Evolutionary conservation across 1,140 invertebrate genomes (phyloP).

Genomic region (Sminthurinus signatus): DNA sequence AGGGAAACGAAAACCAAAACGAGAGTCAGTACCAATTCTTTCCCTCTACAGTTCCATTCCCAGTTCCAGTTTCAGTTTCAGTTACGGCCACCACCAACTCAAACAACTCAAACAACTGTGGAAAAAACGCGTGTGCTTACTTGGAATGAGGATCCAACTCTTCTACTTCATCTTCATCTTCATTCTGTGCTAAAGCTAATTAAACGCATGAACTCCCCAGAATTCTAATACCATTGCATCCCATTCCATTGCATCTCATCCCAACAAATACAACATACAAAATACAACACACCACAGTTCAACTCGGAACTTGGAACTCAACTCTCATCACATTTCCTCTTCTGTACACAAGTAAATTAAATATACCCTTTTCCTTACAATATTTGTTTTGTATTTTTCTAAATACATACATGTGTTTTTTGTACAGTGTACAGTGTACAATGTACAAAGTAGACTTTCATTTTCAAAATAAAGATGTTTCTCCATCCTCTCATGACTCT

Average conservation of each 20-base stretch:
- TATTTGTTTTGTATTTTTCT: neutral
- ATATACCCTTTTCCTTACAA: neutral
- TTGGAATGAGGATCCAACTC: too few species aligned
- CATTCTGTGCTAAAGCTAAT: constrained; percentile 7
- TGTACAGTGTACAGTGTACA: neutral
- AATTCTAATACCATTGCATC: neutral
- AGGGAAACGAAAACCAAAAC: too few species aligned
- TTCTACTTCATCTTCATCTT: too few species aligned
- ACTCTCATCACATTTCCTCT: neutral
- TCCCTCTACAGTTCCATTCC: too few species aligned
- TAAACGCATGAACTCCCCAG: constrained; percentile 2
- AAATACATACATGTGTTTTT: neutral
- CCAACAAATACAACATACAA: too few species aligned
- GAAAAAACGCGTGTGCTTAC: neutral
- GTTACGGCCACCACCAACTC: too few species aligned
- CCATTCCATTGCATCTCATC: neutral
- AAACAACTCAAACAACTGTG: too few species aligned
- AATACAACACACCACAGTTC: neutral
- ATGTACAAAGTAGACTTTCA: too few species aligned
- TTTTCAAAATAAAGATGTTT: too few species aligned
- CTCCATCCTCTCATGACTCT: too few species aligned
- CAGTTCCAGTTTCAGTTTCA: too few species aligned
- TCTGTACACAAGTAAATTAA: neutral
- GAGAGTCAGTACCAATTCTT: too few species aligned
- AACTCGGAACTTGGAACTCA: neutral